phyloP scores from a whole-genome alignment of 2,113 vertebrate genomes.

The Ophthalmolycus amberensis region DNA sequence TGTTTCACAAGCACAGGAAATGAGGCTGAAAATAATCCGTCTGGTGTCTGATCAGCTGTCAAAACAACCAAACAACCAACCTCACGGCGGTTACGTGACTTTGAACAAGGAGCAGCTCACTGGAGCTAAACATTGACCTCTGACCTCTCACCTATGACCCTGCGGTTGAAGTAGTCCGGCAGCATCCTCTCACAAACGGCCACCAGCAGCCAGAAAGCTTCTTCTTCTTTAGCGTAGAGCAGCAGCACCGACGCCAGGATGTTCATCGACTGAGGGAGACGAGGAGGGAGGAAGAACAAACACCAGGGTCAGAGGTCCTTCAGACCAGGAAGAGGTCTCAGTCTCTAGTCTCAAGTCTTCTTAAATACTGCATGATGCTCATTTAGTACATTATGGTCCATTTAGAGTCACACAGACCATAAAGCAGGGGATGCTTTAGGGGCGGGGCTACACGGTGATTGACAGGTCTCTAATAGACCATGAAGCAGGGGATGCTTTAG shows the following conservation, averaged over 20 bases:
- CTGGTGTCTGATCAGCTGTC: background rate
- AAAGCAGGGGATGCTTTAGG: too few species aligned
- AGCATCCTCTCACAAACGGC: constrained; percentile 97
- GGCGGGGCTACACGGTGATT: too few species aligned
- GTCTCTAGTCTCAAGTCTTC: too few species aligned
- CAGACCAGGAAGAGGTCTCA: too few species aligned
- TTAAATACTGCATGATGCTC: too few species aligned
- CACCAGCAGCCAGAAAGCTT: constrained; percentile 97
- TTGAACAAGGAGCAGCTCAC: background rate
- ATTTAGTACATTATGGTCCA: too few species aligned
- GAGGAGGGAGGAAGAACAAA: background rate
- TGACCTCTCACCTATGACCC: constrained; percentile 90
- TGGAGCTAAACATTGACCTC: background rate
- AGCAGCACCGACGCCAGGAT: constrained; percentile 95
- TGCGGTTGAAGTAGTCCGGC: constrained; percentile 96
- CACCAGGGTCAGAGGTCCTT: background rate
- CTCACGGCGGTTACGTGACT: background rate
- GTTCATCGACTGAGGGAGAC: constrained; percentile 92
- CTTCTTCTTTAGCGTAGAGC: constrained; percentile 95
- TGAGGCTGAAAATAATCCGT: constrained; percentile 32
- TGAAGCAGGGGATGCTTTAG: too few species aligned
- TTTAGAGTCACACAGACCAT: too few species aligned
- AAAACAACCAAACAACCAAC: background rate
- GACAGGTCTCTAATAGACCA: too few species aligned
- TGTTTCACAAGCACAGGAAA: constrained; percentile 73